A percentile compares a stretch with the other conserved stretches of the same genome.
These are phyloP conservation scores for Pinna nobilis DNA, from an alignment of 1,140 invertebrate species.

Conservation along the genomic window DNA sequence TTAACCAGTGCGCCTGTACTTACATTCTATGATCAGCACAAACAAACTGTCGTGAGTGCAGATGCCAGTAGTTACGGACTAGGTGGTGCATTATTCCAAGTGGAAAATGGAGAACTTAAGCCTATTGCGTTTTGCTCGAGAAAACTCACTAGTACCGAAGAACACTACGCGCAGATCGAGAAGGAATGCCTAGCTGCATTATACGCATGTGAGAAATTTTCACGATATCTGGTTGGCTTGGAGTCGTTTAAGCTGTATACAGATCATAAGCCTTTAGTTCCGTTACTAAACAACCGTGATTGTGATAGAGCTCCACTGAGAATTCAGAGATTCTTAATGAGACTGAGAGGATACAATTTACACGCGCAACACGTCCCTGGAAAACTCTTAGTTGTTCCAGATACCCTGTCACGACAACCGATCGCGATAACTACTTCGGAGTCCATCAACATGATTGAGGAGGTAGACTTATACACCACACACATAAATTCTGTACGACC, in stretches of 20 bases:
- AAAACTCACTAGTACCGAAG: constrained; percentile 47
- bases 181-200: constrained; percentile 41
- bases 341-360: constrained; percentile 36
- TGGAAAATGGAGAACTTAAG: constrained; percentile 5
- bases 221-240: constrained; percentile 74
- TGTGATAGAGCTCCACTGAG: constrained; percentile 26
- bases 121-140: constrained; percentile 8
- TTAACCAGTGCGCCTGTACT: constrained; percentile 35
- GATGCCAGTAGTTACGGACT: constrained; percentile 48
- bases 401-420: constrained; percentile 40
- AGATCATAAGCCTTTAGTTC: constrained; percentile 69
- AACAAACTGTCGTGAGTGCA: constrained; percentile 38
- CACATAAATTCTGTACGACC: neutral
- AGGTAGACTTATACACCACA: neutral
- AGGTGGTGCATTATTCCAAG: neutral
- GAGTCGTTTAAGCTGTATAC: constrained; percentile 53
- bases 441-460: neutral
- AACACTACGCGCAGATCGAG: constrained; percentile 69
- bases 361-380: constrained; percentile 36
- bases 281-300: constrained; percentile 42
- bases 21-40: constrained; percentile 37
- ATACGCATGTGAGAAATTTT: constrained; percentile 22
- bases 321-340: constrained; percentile 47
- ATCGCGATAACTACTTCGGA: constrained; percentile 30
- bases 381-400: constrained; percentile 40